Base-by-base conservation (phyloP, 2,113 vertebrate species). In the Limanda limanda region DNA sequence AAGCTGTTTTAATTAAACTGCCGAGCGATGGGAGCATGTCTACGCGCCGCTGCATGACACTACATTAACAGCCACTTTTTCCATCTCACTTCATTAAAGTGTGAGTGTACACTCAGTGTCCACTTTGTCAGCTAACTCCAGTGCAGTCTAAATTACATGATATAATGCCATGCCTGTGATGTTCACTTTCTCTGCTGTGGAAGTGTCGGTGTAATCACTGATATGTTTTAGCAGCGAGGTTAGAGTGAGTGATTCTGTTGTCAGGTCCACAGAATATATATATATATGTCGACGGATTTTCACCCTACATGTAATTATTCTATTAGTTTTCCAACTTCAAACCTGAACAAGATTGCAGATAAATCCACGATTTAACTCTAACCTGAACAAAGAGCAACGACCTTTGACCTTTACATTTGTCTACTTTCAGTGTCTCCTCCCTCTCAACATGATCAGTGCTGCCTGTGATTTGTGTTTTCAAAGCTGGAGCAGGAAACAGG, bases 11-110 rank as follows among this genome's bases (percentile, higher is more conserved):
- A 51, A 51, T 51, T 51, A 47, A 17, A 23, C 40, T 12, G 12
- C 4, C 5, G 55, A 4, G 15, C 20, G 47, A 51, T 6, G 47
- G 3, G 47, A 20, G 8, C 14, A 47, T 10, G 25, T 47, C 5
- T 14, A 1, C n/a, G 52, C 23, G n/a, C 23, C 11, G 2, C 9
- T 58, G 54, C 54, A 23, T 35, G 55, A 47, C 40, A 10, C 54
- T 17, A 48, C 45, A 51, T 51, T 65, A 25, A 52, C 23, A 51
- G 47, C 45, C 9, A 20, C 11, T 18, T 52, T 52, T 52, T 52
- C 23, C 24, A 13, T 54, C 27, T 67, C n/a, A 24, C 58, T 61
- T 62, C 25, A 51, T 62, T 24, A 52, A 72, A 62, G 6, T 11
- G 42, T 66, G 42, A 48, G 42, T 65, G 24, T 52, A 21, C 11